phyloP scores from a whole-genome alignment of 1,140 invertebrate genomes.

The Chironomus tepperi region DNA sequence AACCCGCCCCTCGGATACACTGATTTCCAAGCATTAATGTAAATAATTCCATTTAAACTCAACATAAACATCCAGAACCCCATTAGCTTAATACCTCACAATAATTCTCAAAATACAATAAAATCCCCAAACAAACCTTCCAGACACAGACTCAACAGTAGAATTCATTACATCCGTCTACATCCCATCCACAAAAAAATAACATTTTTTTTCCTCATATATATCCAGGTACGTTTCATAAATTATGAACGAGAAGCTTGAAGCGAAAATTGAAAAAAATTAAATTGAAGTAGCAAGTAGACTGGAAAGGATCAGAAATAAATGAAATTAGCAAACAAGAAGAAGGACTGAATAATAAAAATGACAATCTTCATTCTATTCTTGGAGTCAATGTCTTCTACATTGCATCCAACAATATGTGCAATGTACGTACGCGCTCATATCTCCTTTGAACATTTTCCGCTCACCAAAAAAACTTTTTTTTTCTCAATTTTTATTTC shows the following conservation, averaged over 20 bases:
- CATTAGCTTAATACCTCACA: too few species aligned
- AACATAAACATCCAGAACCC: too few species aligned
- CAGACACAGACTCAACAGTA: too few species aligned
- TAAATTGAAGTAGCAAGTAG: background rate
- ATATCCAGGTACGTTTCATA: background rate
- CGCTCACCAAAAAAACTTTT: background rate
- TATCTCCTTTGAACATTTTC: background rate
- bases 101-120: too few species aligned
- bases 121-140: too few species aligned
- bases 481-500: background rate
- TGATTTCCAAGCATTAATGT: too few species aligned
- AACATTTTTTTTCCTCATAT: too few species aligned
- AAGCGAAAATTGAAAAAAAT: background rate
- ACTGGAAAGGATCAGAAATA: conserved; percentile 5
- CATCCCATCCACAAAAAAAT: background rate
- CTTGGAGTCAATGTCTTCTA: conserved; percentile 15
- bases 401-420: background rate
- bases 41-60: too few species aligned
- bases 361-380: background rate
- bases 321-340: background rate
- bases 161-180: too few species aligned
- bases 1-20: too few species aligned
- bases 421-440: conserved; percentile 10
- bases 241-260: background rate
- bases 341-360: background rate